A percentile compares a stretch with the other conserved stretches of the same genome.
Evolutionary conservation across 2,888 invertebrate genomes (phyloP).

Genomic region (Cantharis nigra): DNA sequence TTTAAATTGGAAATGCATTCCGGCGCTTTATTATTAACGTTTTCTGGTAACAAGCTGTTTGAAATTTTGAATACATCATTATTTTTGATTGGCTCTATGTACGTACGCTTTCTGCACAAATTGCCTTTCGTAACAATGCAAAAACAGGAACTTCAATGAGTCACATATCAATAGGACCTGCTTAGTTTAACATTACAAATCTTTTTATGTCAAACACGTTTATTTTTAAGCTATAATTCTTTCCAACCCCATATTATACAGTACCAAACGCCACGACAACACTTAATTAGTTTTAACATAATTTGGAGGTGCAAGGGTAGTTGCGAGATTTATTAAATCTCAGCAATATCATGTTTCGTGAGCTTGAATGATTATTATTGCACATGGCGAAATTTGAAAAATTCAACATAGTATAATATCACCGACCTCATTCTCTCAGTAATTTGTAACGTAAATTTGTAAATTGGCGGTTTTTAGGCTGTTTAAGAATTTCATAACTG

Average conservation of each 20-base stretch:
- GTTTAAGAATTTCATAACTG: too few species aligned
- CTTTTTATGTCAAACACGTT: background rate
- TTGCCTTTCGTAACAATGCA: constrained; percentile 33
- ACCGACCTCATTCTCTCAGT: too few species aligned
- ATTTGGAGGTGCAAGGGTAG: too few species aligned
- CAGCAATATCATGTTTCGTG: too few species aligned
- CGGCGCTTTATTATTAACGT: constrained; percentile 32
- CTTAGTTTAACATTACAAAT: background rate
- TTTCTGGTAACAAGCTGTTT: constrained; percentile 33
- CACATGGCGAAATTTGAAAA: too few species aligned
- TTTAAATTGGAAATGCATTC: constrained; percentile 35
- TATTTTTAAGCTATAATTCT: background rate
- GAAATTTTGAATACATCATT: constrained; percentile 35
- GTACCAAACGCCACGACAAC: background rate
- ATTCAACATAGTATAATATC: too few species aligned
- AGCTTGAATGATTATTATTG: too few species aligned
- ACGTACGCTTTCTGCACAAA: constrained; percentile 29
- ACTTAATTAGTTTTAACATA: too few species aligned
- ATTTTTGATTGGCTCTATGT: constrained; percentile 34
- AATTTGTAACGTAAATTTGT: too few species aligned
- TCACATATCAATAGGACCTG: background rate
- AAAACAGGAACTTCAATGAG: constrained; percentile 18
- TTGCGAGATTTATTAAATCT: too few species aligned
- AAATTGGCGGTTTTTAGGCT: too few species aligned
- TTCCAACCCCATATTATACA: background rate